Evolutionary conservation across 2,113 vertebrate species (phyloP).

Genomic region (Oncorhynchus mykiss): DNA sequence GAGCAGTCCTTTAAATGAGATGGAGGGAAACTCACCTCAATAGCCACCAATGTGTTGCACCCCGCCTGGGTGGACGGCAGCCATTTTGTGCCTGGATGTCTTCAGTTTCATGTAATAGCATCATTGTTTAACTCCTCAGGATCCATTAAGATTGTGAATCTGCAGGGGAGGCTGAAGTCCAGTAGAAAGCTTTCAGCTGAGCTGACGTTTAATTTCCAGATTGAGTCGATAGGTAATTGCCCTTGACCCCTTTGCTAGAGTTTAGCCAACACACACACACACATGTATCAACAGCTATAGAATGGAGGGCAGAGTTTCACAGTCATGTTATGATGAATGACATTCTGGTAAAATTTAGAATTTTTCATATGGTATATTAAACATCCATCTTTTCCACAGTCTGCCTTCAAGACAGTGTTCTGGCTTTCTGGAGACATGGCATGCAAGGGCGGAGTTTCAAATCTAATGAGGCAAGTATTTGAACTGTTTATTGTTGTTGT

Average conservation of each 20-base stretch:
- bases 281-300: not conserved
- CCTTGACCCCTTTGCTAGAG: too few species aligned
- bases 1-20: too few species aligned
- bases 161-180: constrained; percentile 86
- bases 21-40: too few species aligned
- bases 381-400: constrained; percentile 43
- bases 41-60: too few species aligned
- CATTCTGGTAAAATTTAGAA: not conserved
- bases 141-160: constrained; percentile 89
- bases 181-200: constrained; percentile 85
- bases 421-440: constrained; percentile 80
- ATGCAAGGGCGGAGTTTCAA: constrained; percentile 76
- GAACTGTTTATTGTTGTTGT: too few species aligned
- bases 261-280: not conserved
- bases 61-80: too few species aligned
- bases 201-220: constrained; percentile 88
- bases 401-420: constrained; percentile 76
- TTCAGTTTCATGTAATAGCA: too few species aligned
- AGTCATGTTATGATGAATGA: not conserved
- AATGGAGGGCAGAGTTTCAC: not conserved
- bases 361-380: not conserved
- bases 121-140: constrained; percentile 56
- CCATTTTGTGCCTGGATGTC: too few species aligned
- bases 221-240: constrained; percentile 81
- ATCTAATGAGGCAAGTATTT: constrained; percentile 66